Base-by-base conservation (phyloP, 2,797 vertebrate species). In the Margarornis squamiger region DNA sequence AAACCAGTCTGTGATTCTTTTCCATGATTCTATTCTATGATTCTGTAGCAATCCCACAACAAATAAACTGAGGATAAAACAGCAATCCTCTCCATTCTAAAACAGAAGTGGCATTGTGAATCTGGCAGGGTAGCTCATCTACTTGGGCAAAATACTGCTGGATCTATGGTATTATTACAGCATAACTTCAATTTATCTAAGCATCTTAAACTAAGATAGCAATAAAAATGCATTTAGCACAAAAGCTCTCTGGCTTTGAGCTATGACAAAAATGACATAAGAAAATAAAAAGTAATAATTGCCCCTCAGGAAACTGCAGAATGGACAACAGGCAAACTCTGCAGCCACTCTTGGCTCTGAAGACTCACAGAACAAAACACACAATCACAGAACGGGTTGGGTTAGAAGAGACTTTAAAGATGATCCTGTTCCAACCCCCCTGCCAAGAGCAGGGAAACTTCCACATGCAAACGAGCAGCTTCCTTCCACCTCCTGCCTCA, bases 381-480 rank as follows among this genome's bases (percentile, higher is more conserved):
- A 78, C 34, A 49, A 68, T 48, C 34, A 29, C 66, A 51, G 52
- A n/a, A 48, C 14, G 26, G 34, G 3, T 1, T 83, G 72, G 18
- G 72, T 34, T 27, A 59, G 39, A 41, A 59, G 27, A 27, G 39
- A 24, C 21, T 45, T 66, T 20, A 41, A 59, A 84, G 8, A 30
- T 46, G 45, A 52, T 16, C 29, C 45, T 6, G 24, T 19, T 30
- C 57, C 57, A 70, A 14, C 12, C 13, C 29, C 63, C 19, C 39
- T 62, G 11, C 39, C 55, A 39, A 0, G 21, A 71, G 62, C 41
- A 63, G 72, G 20, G n/a, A 22, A 34, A 77, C 26, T 9, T 20
- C 24, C 38, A 22, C 45, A 51, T 18, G 34, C 51, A n/a, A 29
- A 70, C 0, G 0, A 71, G 30, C 45, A 36, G 9, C 2, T 86